Evolutionary conservation across 2,797 vertebrate species (phyloP), one percentile per base, ranked within the genome.

Genomic region (Sebastes minor): DNA sequence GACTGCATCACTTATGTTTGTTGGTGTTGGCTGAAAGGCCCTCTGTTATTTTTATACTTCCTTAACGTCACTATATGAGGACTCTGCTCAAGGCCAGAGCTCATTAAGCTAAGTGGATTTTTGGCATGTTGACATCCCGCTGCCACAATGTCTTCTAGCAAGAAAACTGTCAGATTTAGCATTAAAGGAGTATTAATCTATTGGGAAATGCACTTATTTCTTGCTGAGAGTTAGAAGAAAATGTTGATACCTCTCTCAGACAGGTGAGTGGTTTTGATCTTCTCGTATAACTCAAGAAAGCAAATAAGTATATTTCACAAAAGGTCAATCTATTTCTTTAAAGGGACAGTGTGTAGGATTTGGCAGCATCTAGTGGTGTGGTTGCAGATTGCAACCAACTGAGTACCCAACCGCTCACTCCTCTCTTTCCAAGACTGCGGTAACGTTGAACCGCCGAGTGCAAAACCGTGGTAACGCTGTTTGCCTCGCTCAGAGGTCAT

Each of bases 91-190:
- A 38, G 25, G 13, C 30, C 38, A 23, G n/a, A 68, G 68, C 74
- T 85, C 35, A 83, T 81, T n/a, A 13, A 20, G 13, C 55, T 83
- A 61, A 87, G 78, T 85, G 81, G 25, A 57, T 59, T 72, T 78
- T 49, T 90, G 82, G 82, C 84, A 70, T 61, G 11, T 83, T 70
- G 66, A 72, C 71, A 59, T 64, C 33, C 7, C 20, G 62, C 55
- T 62, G 25, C 52, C 14, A 55, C 18, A 25, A 18, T 25, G 27
- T 52, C 38, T 42, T 55, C 18, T 13, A 30, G 23, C 4, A 4
- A 22, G 1, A 25, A 38, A 18, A 49, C 25, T 13, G 6, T 57
- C 13, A 22, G 9, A 64, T 46, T 23, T 49, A 33, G 32, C 38
- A 28, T 18, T 20, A 56, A 52, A 71, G 18, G 14, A 8, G 14